Percentiles rank a stretch among this genome's conserved stretches.
phyloP scores from a whole-genome alignment of 2,888 invertebrate species.

The Zonitis immaculata region DNA sequence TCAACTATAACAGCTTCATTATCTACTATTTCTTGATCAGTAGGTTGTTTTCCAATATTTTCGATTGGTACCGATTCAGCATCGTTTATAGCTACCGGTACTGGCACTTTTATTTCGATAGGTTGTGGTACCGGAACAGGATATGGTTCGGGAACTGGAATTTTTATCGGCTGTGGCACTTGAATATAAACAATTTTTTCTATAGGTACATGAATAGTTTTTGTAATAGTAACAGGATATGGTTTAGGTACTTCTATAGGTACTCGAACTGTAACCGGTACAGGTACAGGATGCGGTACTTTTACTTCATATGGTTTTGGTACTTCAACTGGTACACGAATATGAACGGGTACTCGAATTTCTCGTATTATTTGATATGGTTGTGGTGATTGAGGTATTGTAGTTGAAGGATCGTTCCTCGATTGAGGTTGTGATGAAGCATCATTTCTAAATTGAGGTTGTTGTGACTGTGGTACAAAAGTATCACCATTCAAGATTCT shows the following conservation, averaged over 20 bases:
- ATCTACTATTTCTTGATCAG: neutral
- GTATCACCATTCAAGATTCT: neutral
- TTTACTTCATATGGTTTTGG: constrained; percentile 32
- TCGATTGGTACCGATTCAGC: neutral
- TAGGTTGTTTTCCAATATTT: neutral
- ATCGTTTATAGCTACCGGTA: constrained; percentile 26
- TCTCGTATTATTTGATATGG: constrained; percentile 31
- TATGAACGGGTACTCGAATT: constrained; percentile 26
- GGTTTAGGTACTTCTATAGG: constrained; percentile 33
- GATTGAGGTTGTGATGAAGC: no score
- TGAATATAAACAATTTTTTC: constrained; percentile 28
- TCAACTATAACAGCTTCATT: neutral
- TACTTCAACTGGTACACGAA: constrained; percentile 32
- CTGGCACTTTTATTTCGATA: constrained; percentile 30
- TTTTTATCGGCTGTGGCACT: constrained; percentile 28
- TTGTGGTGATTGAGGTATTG: no score
- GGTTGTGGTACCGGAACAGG: constrained; percentile 31
- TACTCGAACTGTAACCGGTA: constrained; percentile 27
- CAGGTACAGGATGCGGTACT: constrained; percentile 32
- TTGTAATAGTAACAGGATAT: constrained; percentile 32
- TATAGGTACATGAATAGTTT: constrained; percentile 29
- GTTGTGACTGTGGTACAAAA: neutral
- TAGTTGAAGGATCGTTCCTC: no score
- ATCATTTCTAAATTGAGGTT: neutral
- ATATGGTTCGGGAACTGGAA: constrained; percentile 31